Conservation (phyloP, 2,113 vertebrate genomes). For the Rhea pennata region DNA sequence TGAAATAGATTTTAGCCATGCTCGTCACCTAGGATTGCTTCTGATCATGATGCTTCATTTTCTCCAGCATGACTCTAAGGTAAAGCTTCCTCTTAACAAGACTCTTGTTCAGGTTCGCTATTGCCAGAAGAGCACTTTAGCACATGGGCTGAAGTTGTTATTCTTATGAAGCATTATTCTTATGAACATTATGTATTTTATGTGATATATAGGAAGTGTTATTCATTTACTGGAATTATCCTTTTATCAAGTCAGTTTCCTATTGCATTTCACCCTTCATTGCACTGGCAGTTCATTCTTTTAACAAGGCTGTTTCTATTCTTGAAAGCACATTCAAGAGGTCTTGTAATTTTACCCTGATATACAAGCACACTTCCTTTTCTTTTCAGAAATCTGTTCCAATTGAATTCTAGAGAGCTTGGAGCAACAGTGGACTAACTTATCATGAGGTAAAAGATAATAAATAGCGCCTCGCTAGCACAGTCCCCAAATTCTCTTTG, state of each 20-base stretch:
- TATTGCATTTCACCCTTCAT: constrained; percentile 69
- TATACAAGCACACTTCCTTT: background rate
- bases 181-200: constrained; percentile 2
- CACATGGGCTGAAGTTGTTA: background rate
- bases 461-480: background rate
- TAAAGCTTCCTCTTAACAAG: background rate
- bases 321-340: constrained; percentile 35
- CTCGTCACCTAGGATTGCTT: background rate
- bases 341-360: constrained; percentile 6
- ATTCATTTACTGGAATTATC: constrained; percentile 73
- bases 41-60: background rate
- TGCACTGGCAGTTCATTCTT: constrained; percentile 53
- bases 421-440: background rate
- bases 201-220: constrained; percentile 59
- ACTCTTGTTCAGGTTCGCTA: background rate
- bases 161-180: background rate
- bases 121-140: background rate
- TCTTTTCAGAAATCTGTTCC: background rate
- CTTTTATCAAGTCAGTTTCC: constrained; percentile 71
- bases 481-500: background rate
- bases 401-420: background rate
- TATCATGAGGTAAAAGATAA: background rate
- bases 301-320: constrained; percentile 57
- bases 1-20: background rate
- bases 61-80: background rate